Percentiles rank a stretch among this genome's conserved stretches.
Evolutionary conservation across 2,888 invertebrate genomes (phyloP).

Genomic region (Apamea sordens): DNA sequence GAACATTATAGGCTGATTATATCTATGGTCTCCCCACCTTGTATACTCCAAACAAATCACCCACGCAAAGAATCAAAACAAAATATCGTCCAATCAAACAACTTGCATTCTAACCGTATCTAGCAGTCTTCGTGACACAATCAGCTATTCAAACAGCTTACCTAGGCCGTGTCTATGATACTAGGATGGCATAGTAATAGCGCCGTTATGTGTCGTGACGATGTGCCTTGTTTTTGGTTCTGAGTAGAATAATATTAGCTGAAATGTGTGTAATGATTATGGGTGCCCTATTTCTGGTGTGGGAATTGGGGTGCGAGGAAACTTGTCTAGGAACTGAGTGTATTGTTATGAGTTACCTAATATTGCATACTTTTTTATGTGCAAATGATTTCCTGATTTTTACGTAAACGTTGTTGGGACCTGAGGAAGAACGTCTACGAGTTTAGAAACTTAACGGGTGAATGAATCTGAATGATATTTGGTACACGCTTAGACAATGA

Average conservation of each 20-base stretch:
- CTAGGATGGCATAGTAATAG: conserved; percentile 62
- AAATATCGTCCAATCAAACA: conserved; percentile 3
- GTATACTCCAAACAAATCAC: background rate
- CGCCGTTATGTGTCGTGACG: conserved; percentile 71
- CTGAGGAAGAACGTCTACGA: no score
- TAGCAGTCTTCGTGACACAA: conserved; percentile 61
- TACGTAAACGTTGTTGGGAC: background rate
- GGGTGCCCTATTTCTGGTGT: conserved; percentile 45
- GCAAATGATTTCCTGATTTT: background rate
- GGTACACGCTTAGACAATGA: no score
- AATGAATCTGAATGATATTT: no score
- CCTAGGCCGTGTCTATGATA: conserved; percentile 65
- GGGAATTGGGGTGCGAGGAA: conserved; percentile 22
- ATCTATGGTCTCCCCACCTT: background rate
- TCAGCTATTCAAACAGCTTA: conserved; percentile 63
- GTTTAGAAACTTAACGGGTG: background rate
- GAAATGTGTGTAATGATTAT: conserved; percentile 25
- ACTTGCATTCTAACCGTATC: conserved; percentile 63
- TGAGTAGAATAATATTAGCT: conserved; percentile 63
- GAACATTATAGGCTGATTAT: no score
- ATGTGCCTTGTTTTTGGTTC: conserved; percentile 62
- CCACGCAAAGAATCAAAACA: conserved; percentile 30
- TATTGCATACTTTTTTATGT: no score
- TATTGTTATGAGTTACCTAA: background rate
- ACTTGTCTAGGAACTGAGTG: background rate